Evolutionary conservation across 2,888 invertebrate species (phyloP).

Genomic region (Anticlea derivata): DNA sequence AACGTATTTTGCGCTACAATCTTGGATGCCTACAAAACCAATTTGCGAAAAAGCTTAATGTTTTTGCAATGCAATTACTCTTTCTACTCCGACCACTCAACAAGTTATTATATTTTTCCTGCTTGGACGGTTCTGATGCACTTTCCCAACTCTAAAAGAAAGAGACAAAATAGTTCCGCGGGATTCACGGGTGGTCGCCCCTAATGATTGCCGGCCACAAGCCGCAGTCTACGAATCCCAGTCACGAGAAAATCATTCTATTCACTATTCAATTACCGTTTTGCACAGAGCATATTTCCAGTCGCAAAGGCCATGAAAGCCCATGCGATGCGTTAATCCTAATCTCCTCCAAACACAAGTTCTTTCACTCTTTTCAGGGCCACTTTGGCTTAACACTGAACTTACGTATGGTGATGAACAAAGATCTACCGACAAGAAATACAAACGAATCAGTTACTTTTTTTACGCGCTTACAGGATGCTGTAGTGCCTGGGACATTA

Average conservation of each 20-base stretch:
- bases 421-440: too few species aligned
- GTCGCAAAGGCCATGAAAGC: too few species aligned
- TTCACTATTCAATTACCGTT: slow-evolving; percentile 52
- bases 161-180: slow-evolving; percentile 57
- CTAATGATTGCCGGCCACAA: slow-evolving; percentile 54
- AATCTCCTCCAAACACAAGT: too few species aligned
- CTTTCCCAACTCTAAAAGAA: slow-evolving; percentile 31
- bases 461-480: too few species aligned
- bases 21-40: not conserved
- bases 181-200: slow-evolving; percentile 67
- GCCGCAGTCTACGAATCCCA: slow-evolving; percentile 35
- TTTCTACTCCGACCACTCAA: slow-evolving; percentile 12
- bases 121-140: slow-evolving; percentile 16
- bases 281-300: slow-evolving; percentile 10
- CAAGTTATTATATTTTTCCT: slow-evolving; percentile 20
- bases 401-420: too few species aligned
- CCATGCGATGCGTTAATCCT: too few species aligned
- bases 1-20: not conserved
- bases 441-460: too few species aligned
- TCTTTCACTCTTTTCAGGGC: too few species aligned
- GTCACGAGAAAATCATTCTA: slow-evolving; percentile 48
- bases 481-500: too few species aligned
- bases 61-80: slow-evolving; percentile 19
- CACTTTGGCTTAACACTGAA: too few species aligned
- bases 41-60: slow-evolving; percentile 17